Evolutionary conservation across 2,888 invertebrate genomes (phyloP), one percentile per base, ranked within the genome.

Genomic region (Pseudococcus viburni): DNA sequence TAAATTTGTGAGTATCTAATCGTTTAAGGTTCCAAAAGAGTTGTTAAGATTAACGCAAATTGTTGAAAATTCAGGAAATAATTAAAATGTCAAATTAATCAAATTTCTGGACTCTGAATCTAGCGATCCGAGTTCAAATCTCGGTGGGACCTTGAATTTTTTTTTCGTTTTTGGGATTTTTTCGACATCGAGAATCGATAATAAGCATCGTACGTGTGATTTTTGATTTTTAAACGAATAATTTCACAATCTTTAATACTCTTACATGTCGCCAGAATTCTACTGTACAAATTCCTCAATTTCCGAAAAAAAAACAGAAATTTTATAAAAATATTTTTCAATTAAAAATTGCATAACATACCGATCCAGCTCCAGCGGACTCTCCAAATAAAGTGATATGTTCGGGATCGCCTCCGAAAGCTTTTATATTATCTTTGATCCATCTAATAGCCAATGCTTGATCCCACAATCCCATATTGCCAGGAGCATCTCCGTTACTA

Each of bases 391-490:
- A 93, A 0, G 98, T 98, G 90, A 99, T 96, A 90, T 96, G 93
- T 88, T 95, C 96, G 12, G 97, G 97, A 92, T 98, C 96, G n/a
- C 97, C 98, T 1, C 97, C 98, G 91, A 98, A 98, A n/a, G 94
- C 95, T 9, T 94, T 94, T 5, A 97, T 97, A 91, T 99, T 98
- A 90, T 97, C 96, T 92, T 96, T 95, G 64, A 98, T 94, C 99
- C 99, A 99, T 89, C 96, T 94, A 90, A 99, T 95, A 1, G 98
- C 98, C 91, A 98, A 91, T 15, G 96, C 95, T 93, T 99, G 98
- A 93, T 99, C 99, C 95, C 97, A 96, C 19, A 99, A 93, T 0
- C 97, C 98, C 94, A 97, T 96, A 92, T 98, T 98, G 9, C 97
- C 97, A 0, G 96, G 96, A 0, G 96, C 95, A 90, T 96, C 95